Evolutionary conservation across 2,797 vertebrate genomes (phyloP), one percentile per base, ranked within the genome.

Genomic region (Typhlichthys subterraneus): DNA sequence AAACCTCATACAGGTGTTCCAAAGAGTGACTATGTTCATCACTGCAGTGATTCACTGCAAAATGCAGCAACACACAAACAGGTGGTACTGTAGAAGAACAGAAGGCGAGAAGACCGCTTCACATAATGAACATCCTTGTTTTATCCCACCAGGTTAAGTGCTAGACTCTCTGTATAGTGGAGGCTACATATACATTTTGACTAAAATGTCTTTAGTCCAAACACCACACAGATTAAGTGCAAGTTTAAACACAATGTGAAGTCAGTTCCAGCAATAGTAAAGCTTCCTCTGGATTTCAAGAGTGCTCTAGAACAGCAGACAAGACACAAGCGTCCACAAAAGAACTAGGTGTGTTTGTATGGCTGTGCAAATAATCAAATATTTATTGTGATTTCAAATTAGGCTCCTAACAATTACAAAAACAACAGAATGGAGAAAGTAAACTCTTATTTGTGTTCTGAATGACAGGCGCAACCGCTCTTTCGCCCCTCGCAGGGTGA

Each of bases 1-100:
- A 85, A 88, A 87, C 70, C 78, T 54, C 0, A 1, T 56, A 62
- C 76, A 85, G 74, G 75, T 82, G 69, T 65, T 67, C 67, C 73
- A 80, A 77, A 12, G 23, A 69, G 61, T 83, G 66, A 85, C 71
- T 67, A 85, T 57, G 82, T 71, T 45, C 38, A 42, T 53, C 15
- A 59, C 31, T 53, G 68, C 31, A 61, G 54, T 66, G 59, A 60
- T 59, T 42, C 48, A 19, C 17, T 49, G 68, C 53, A 54, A 42
- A 66, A 59, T 70, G 72, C 45, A 50, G 69, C 23, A 23, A 23
- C 23, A 23, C 23, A 23, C 23, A 23, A 23, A 23, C 23, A 23
- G 3, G 23, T 23, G 23, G 23, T 4, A 23, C 23, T 23, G 65
- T 68, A 72, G 45, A 69, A 10, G 49, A 45, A 12, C 45, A 48